Evolutionary conservation across 2,797 vertebrate species (phyloP).

Genomic region (Myotis planiceps): DNA sequence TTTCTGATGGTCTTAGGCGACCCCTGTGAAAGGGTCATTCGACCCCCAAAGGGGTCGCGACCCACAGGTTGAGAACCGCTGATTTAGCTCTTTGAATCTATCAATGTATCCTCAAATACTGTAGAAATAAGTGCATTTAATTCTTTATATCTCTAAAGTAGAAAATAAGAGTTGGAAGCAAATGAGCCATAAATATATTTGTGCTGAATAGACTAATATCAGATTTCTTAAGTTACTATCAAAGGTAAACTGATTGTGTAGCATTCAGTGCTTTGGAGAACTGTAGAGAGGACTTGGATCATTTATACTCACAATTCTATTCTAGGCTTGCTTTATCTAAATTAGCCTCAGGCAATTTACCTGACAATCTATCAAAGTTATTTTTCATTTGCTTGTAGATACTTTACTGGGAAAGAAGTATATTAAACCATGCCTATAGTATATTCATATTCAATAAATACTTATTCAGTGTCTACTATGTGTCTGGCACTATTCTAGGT

Average conservation of each 20-base stretch:
- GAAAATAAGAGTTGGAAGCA: conserved; percentile 28
- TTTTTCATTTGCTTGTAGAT: neutral
- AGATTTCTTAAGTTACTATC: neutral
- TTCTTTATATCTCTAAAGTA: neutral
- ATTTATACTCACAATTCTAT: neutral
- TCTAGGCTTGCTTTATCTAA: conserved; percentile 31
- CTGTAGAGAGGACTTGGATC: neutral
- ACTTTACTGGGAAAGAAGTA: neutral
- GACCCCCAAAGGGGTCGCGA: no score
- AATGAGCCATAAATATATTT: conserved; percentile 5
- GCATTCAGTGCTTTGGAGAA: neutral
- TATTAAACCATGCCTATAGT: neutral
- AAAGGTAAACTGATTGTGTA: neutral
- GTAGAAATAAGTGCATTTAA: neutral
- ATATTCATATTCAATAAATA: neutral
- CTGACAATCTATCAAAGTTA: neutral
- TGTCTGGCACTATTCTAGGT: neutral
- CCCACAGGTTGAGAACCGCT: no score
- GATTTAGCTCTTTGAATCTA: neutral
- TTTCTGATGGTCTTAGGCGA: no score
- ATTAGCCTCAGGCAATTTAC: neutral
- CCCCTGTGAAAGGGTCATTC: no score
- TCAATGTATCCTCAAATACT: neutral
- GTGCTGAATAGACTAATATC: neutral
- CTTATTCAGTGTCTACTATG: neutral